A percentile compares a stretch with the other conserved stretches of the same genome.
These are phyloP conservation scores for Vidua macroura DNA, from an alignment of 2,113 vertebrate species.

Conservation along the genomic window DNA sequence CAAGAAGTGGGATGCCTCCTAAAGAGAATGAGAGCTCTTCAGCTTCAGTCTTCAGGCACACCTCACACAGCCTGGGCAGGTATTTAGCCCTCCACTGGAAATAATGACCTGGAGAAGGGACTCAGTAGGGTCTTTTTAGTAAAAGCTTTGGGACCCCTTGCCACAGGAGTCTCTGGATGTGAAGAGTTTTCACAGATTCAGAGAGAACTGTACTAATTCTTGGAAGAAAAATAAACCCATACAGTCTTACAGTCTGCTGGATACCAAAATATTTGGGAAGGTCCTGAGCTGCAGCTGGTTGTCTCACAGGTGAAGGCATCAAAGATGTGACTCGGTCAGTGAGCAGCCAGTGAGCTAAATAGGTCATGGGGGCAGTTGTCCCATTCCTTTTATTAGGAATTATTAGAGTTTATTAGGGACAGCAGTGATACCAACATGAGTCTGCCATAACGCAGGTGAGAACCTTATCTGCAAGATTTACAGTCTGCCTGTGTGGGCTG, in stretches of 20 bases:
- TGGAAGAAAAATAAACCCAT: not conserved
- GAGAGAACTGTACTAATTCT: not conserved
- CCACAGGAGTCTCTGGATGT: not conserved
- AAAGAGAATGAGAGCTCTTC: not conserved
- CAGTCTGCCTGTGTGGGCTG: not conserved
- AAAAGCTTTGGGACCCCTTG: not conserved
- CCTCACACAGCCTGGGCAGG: not conserved
- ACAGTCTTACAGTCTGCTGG: not conserved
- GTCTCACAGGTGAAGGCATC: not conserved
- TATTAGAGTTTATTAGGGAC: not conserved
- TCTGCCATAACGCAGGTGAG: not conserved
- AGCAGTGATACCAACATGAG: rapidly evolving
- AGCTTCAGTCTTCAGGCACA: not conserved
- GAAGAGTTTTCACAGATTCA: not conserved
- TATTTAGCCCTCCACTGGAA: not conserved
- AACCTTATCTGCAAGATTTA: not conserved
- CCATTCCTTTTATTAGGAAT: too few relatives aligned
- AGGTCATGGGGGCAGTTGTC: not conserved
- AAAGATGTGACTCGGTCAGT: not conserved
- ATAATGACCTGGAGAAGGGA: not conserved
- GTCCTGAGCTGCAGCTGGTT: not conserved
- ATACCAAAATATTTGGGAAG: not conserved
- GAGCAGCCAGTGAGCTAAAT: not conserved
- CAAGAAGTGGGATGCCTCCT: not conserved
- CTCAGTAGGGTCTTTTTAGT: not conserved